Evolutionary conservation across 2,113 vertebrate species (phyloP), one percentile per base, ranked within the genome.

Genomic region (Brachyhypopomus occidentalis): DNA sequence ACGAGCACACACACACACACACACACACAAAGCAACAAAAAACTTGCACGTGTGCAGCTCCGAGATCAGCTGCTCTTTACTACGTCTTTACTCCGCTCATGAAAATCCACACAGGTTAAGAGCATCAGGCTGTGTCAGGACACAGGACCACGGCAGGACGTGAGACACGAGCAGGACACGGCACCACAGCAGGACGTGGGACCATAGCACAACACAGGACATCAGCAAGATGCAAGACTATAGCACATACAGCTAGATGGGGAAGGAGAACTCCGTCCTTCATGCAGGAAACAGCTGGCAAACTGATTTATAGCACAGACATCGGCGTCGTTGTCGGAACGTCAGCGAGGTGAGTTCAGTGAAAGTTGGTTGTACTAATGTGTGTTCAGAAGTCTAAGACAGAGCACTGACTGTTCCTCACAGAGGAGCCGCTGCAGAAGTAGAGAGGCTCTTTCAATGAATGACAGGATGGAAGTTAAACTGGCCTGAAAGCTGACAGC

Each of bases 301-400:
- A 38, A 30, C 14, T 30, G 22, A 79, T 72, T 79, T 79, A 79
- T 55, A 71, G 77, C 34, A 19, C 25, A 67, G 63, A 56, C 66
- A 41, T 71, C 12, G 63, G 67, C 23, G 70, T 70, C 48, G 41
- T 30, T 52, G 16, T 4, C 30, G 58, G 64, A 14, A 25, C 34
- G 59, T 8, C 30, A 20, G 64, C 9, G 30, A 20, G 20, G 22
- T 17, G n/a, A 41, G 66, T 41, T 78, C 66, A 71, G 6, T 25
- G 3, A 4, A 6, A 59, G 77, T 70, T 70, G 12, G 59, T 62
- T 72, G 27, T 48, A 69, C 58, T 62, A 72, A 62, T 23, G 60
- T 55, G 58, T 56, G 34, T 56, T 56, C 66, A 3, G 23, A 16
- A 72, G 25, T 7, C 22, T 71, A 45, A 67, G 34, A 79, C 67